Base-by-base conservation (phyloP, 2,888 invertebrate genomes). In the Galeruca laticollis region DNA sequence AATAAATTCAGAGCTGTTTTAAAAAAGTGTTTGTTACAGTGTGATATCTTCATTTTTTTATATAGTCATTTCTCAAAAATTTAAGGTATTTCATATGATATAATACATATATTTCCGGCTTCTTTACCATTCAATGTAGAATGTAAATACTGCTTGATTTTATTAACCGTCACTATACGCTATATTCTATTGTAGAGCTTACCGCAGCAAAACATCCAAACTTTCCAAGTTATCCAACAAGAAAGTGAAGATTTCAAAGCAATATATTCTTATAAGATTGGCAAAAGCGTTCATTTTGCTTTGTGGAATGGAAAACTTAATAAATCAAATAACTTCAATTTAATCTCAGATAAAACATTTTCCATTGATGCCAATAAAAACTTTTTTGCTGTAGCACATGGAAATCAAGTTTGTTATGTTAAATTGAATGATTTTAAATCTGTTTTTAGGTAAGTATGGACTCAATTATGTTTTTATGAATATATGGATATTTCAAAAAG, bases 191-290 rank as follows among this genome's bases (percentile, higher is more conserved):
- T 57, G 6, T 66, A 82, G 80, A 64, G 78, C 73, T 51, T 79
- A 65, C 70, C 70, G 26, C 59, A 71, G 64, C 60, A 70, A 40
- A 74, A 72, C 8, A 62, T 81, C 15, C 68, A 56, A 56, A 75
- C 70, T 5, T 82, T 82, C 64, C 68, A 78, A 68, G 33, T 80
- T 10, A 47, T 81, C 21, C 70, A 75, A 20, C 69, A 75, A 57
- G 61, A 74, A 61, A 65, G 70, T 43, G 74, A 77, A 56, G 65
- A 72, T 37, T 64, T 75, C 6, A 71, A 75, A 61, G 79, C 77
- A 6, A 43, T 83, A 40, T 70, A 82, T 54, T 78, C 79, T 3
- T 79, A 76, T 52, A 65, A 62, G 13, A 68, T 60, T 6, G 68
- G 75, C 61, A 66, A 73, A 1, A 60, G 26, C 15, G 54, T 74